Percentiles rank a stretch among this genome's conserved stretches.
Conservation (phyloP, 2,888 invertebrate genomes). For the Melipona bicolor region DNA sequence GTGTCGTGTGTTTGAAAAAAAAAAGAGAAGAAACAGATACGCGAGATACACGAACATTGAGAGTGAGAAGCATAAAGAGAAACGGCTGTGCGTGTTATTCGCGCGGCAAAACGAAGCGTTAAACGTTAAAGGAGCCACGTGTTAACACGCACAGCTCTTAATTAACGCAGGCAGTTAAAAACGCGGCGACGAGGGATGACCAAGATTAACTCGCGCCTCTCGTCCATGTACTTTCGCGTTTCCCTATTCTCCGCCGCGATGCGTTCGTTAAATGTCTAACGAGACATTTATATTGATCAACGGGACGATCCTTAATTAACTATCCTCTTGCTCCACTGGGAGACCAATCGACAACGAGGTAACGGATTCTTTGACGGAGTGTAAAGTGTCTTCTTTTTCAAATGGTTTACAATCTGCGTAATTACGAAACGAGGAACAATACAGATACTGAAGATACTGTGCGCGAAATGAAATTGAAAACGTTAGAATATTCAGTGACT, state of each 20-base stretch:
- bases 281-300: conserved; percentile 40
- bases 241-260: not conserved
- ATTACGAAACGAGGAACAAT: no score
- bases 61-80: conserved; percentile 1
- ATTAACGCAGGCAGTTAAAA: conserved; percentile 37
- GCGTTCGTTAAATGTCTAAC: conserved; percentile 8
- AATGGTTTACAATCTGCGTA: no score
- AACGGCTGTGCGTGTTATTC: conserved; percentile 9
- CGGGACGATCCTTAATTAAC: conserved; percentile 54
- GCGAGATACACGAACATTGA: not conserved
- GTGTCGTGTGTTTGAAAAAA: not conserved
- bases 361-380: not conserved
- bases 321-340: conserved; percentile 20
- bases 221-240: conserved; percentile 3
- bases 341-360: not conserved
- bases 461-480: no score
- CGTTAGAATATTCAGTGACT: no score
- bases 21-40: no score
- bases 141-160: conserved; percentile 25
- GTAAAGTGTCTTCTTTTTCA: not conserved
- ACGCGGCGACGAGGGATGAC: conserved; percentile 25
- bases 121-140: conserved; percentile 7
- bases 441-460: no score
- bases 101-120: conserved; percentile 9
- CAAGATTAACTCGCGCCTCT: conserved; percentile 26